Evolutionary conservation across 2,888 invertebrate species (phyloP).

Genomic region (Mongoloraphidia duomilia): DNA sequence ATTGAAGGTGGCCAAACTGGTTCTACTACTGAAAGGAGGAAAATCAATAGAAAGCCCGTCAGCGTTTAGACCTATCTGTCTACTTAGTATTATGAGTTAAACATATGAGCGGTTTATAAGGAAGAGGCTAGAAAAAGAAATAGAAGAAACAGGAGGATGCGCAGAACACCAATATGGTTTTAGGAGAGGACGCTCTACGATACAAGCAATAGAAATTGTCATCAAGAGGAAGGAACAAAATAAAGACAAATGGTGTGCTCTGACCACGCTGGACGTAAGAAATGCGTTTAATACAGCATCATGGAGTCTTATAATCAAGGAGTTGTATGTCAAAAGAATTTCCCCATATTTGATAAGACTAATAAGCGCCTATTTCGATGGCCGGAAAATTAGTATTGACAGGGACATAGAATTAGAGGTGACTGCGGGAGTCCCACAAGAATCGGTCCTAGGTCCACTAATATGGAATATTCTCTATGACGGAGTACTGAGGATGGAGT

Average conservation of each 20-base stretch:
- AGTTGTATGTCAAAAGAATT: too few species aligned
- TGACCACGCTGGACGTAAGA: slow-evolving; percentile 3
- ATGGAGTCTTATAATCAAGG: neutral
- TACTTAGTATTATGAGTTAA: slow-evolving; percentile 2
- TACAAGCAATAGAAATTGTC: slow-evolving; percentile 1
- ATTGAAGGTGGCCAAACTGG: slow-evolving; percentile 6
- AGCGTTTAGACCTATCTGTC: slow-evolving; percentile 6
- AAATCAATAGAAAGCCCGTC: neutral
- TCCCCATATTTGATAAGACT: too few species aligned
- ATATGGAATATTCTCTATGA: too few species aligned
- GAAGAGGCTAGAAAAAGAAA: slow-evolving; percentile 1
- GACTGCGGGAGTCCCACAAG: too few species aligned
- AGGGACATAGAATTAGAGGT: too few species aligned
- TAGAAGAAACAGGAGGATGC: slow-evolving; percentile 1
- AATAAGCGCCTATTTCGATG: too few species aligned
- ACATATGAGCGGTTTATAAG: slow-evolving; percentile 4
- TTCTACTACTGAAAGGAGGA: slow-evolving; percentile 6
- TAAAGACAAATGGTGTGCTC: neutral
- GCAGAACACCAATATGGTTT: slow-evolving; percentile 10
- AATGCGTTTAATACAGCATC: slow-evolving; percentile 4
- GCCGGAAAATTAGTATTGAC: too few species aligned
- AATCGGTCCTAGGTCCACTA: too few species aligned
- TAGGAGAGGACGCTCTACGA: slow-evolving; percentile 4
- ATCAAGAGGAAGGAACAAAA: neutral
- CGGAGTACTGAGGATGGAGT: too few species aligned